Evolutionary conservation across 1,140 invertebrate genomes (phyloP).

Genomic region (Drosophila arizonae): DNA sequence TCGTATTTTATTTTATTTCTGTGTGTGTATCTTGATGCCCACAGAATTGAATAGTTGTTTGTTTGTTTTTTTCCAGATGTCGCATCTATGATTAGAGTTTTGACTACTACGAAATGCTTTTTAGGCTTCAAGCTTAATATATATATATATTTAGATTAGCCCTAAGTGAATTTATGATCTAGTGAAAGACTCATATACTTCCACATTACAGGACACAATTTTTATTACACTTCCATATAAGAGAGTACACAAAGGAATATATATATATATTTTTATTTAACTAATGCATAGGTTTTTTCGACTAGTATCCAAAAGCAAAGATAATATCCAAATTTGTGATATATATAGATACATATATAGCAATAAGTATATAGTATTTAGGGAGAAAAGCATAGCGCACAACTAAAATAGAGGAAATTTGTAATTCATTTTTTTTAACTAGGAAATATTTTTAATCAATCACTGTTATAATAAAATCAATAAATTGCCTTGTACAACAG

Average conservation of each 20-base stretch:
- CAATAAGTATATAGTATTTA: conserved; percentile 43
- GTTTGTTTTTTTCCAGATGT: too few species aligned
- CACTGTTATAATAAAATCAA: conserved; percentile 43
- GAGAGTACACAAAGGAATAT: conserved; percentile 43
- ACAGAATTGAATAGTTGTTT: too few species aligned
- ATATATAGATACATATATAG: conserved; percentile 23
- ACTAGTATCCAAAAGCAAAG: conserved; percentile 49
- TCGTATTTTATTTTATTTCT: too few species aligned
- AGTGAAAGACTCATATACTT: conserved; percentile 54
- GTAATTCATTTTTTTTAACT: conserved; percentile 16
- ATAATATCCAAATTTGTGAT: conserved; percentile 76
- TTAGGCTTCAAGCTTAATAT: conserved; percentile 66
- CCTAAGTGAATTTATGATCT: conserved; percentile 33
- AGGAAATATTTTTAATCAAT: conserved; percentile 43
- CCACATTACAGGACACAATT: conserved; percentile 63
- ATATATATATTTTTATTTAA: conserved; percentile 19
- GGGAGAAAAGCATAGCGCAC: conserved; percentile 62
- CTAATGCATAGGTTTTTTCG: conserved; percentile 56
- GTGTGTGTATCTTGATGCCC: too few species aligned
- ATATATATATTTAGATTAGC: conserved; percentile 36
- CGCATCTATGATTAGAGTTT: too few species aligned
- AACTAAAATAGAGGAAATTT: conserved; percentile 50
- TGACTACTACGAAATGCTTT: conserved; percentile 51
- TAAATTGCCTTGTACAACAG: conserved; percentile 53
- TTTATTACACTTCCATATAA: conserved; percentile 35